These are phyloP conservation scores for Gerris buenoi DNA, from an alignment of 1,140 invertebrate species.

Conservation along the genomic window DNA sequence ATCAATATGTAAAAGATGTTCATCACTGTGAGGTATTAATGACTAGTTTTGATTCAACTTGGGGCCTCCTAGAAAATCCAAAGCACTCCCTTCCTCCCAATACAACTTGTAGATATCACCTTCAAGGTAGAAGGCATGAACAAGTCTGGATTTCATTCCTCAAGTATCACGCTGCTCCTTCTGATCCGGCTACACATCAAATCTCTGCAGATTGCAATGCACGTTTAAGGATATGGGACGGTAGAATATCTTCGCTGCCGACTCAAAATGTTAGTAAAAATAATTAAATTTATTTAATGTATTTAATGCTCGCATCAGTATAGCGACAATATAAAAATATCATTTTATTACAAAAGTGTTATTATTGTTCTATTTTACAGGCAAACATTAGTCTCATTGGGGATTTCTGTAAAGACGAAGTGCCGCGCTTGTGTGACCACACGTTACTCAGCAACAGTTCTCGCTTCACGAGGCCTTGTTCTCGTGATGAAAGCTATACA, in stretches of 20 bases:
- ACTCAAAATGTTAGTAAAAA: not conserved
- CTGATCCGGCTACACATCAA: slow-evolving; percentile 45
- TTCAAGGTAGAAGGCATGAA: slow-evolving; percentile 49
- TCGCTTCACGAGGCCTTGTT: slow-evolving; percentile 54
- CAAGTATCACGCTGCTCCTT: slow-evolving; percentile 55
- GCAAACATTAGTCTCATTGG: slow-evolving; percentile 45
- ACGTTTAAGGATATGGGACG: slow-evolving; percentile 57
- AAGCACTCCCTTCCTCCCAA: slow-evolving; percentile 33
- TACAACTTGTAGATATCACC: slow-evolving; percentile 31
- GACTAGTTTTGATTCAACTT: slow-evolving; percentile 53
- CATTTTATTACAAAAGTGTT: too few relatives aligned
- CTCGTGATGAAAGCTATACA: slow-evolving; percentile 58
- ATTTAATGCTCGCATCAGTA: too few relatives aligned
- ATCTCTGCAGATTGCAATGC: slow-evolving; percentile 51
- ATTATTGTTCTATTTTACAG: slow-evolving; percentile 19
- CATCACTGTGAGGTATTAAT: slow-evolving; percentile 60
- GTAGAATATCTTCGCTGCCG: slow-evolving; percentile 33
- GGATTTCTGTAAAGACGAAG: slow-evolving; percentile 58
- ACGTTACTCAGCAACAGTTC: slow-evolving; percentile 56
- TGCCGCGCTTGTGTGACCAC: slow-evolving; percentile 54
- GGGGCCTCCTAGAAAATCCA: slow-evolving; percentile 39
- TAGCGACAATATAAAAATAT: too few relatives aligned
- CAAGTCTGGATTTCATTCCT: slow-evolving; percentile 72
- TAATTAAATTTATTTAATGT: too few relatives aligned
- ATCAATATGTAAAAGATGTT: slow-evolving; percentile 52